phyloP scores from a whole-genome alignment of 2,888 invertebrate genomes.

The Antheraea assamensis region DNA sequence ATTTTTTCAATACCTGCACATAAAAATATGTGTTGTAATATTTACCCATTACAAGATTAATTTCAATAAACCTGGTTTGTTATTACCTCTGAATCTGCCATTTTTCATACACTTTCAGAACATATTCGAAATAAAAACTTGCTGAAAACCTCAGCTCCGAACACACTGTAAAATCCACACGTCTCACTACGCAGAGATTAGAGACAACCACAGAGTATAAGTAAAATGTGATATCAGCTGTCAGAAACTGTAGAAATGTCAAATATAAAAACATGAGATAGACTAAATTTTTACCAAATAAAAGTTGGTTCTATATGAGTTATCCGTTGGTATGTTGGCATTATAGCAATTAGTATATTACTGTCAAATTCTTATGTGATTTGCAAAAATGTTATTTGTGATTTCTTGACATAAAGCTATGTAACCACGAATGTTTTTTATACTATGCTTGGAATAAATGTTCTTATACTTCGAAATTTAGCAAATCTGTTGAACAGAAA shows the following conservation, averaged over 20 bases:
- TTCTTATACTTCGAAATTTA: too few species aligned
- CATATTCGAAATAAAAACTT: conserved; percentile 25
- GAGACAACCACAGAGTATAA: conserved; percentile 29
- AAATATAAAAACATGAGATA: too few species aligned
- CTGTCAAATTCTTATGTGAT: too few species aligned
- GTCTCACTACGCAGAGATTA: conserved; percentile 49
- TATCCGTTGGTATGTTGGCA: too few species aligned
- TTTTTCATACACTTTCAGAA: conserved; percentile 74
- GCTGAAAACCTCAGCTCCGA: neutral
- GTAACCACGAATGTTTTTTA: too few species aligned
- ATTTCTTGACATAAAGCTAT: too few species aligned
- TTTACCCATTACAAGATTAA: neutral
- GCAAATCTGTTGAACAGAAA: too few species aligned
- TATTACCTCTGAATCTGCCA: conserved; percentile 86
- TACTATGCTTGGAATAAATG: too few species aligned
- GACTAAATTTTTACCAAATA: too few species aligned
- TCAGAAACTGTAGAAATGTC: neutral
- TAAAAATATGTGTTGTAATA: conserved; percentile 31
- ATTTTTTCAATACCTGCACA: conserved; percentile 84
- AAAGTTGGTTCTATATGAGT: too few species aligned
- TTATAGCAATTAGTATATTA: too few species aligned
- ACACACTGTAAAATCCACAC: conserved; percentile 43
- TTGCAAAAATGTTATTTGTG: too few species aligned
- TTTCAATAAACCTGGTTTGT: neutral
- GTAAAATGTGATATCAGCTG: neutral